These are phyloP conservation scores for Callocephalon fimbriatum DNA, from an alignment of 2,113 vertebrate genomes.

Conservation along the genomic window DNA sequence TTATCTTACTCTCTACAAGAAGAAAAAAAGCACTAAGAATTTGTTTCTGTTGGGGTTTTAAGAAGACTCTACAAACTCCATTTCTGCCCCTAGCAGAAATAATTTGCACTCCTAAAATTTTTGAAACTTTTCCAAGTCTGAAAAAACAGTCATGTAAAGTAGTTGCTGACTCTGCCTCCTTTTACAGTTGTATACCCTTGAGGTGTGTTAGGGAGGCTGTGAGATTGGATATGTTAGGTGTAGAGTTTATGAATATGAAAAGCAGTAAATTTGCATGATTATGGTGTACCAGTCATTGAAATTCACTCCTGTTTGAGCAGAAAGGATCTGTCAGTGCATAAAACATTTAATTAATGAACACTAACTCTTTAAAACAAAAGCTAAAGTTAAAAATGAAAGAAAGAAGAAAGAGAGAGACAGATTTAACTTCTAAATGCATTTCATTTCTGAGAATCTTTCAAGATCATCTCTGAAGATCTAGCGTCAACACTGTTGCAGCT, in stretches of 20 bases:
- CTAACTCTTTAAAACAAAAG: constrained; percentile 17
- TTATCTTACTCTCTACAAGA: background rate
- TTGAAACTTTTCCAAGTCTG: constrained; percentile 27
- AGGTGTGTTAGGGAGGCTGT: constrained; percentile 32
- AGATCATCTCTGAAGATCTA: constrained; percentile 35
- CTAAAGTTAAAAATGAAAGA: background rate
- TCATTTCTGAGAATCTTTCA: constrained; percentile 21
- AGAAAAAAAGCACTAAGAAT: background rate
- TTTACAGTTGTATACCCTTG: constrained; percentile 30
- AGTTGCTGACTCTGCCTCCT: constrained; percentile 54
- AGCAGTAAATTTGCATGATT: constrained; percentile 56
- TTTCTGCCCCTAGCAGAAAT: constrained; percentile 46
- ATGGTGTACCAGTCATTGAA: constrained; percentile 33
- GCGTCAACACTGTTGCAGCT: background rate
- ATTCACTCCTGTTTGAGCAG: constrained; percentile 52
- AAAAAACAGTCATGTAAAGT: background rate
- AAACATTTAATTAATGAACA: constrained; percentile 53
- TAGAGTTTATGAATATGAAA: constrained; percentile 64
- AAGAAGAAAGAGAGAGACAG: background rate
- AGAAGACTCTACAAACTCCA: constrained; percentile 7
- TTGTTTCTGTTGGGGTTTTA: background rate
- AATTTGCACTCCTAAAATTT: constrained; percentile 57
- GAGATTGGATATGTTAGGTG: constrained; percentile 39
- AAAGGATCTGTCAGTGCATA: constrained; percentile 25
- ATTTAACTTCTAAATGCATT: constrained; percentile 26